Conservation (phyloP, 2,113 vertebrate genomes). For the Gyps fulvus region DNA sequence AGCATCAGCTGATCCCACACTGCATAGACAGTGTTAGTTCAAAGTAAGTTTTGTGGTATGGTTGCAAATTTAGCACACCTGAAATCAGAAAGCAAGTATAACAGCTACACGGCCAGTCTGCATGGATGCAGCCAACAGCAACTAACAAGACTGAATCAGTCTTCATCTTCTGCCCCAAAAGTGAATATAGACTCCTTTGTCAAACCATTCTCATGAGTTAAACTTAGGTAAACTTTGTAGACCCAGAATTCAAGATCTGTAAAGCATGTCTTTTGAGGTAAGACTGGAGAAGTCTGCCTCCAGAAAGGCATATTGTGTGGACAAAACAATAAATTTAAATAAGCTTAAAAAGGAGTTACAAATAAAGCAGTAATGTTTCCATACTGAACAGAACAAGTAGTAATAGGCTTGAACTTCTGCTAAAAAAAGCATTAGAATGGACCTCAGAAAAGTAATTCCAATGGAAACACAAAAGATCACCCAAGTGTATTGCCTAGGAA, state of each 20-base stretch:
- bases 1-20: background rate
- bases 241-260: background rate
- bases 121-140: background rate
- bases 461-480: background rate
- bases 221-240: background rate
- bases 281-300: background rate
- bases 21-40: background rate
- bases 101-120: background rate
- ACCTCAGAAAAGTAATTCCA: background rate
- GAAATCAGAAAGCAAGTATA: background rate
- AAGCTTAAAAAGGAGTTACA: background rate
- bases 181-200: background rate
- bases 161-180: background rate
- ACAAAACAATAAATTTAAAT: background rate
- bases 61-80: background rate
- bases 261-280: background rate
- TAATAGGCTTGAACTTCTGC: background rate
- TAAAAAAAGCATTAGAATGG: background rate
- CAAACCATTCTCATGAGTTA: background rate
- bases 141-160: no score
- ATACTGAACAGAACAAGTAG: background rate
- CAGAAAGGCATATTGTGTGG: background rate
- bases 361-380: background rate
- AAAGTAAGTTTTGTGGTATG: background rate
- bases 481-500: background rate